Evolutionary conservation across 1,140 invertebrate species (phyloP).

Genomic region (Diorhabda sublineata): DNA sequence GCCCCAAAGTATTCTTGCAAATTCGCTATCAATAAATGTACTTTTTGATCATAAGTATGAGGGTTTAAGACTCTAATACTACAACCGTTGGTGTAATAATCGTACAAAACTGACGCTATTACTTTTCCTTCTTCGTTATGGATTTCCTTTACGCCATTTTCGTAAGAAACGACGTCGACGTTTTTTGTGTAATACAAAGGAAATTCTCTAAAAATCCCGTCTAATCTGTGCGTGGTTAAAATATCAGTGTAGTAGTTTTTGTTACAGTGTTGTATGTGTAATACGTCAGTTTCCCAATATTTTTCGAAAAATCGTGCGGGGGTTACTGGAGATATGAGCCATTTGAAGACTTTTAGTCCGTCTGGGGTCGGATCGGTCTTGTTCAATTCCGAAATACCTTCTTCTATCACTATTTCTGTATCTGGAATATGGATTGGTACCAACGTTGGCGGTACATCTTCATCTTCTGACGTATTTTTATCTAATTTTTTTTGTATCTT

Average conservation of each 20-base stretch:
- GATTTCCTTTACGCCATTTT: conserved; percentile 74
- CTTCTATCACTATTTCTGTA: too few species aligned
- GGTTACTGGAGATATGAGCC: conserved; percentile 65
- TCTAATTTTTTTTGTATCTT: too few species aligned
- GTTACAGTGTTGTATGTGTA: conserved; percentile 66
- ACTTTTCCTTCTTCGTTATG: conserved; percentile 73
- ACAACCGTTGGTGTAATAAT: conserved; percentile 85
- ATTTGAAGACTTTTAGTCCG: conserved; percentile 54
- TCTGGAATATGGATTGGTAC: too few species aligned
- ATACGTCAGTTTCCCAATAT: conserved; percentile 77
- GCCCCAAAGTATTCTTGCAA: conserved; percentile 93
- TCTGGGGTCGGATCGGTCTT: conserved; percentile 12
- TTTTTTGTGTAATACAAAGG: conserved; percentile 79
- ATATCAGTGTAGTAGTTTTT: conserved; percentile 67
- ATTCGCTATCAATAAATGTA: conserved; percentile 63
- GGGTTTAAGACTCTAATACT: conserved; percentile 92
- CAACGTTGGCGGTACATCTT: too few species aligned
- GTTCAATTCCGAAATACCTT: not conserved
- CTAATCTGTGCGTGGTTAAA: conserved; percentile 71
- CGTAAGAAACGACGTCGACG: conserved; percentile 86
- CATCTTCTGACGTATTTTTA: too few species aligned
- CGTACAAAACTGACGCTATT: conserved; percentile 80
- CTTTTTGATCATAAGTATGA: conserved; percentile 72
- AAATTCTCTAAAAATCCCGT: conserved; percentile 71
- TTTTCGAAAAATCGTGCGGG: conserved; percentile 61